phyloP scores from a whole-genome alignment of 2,113 vertebrate species.

The Dromas ardeola region DNA sequence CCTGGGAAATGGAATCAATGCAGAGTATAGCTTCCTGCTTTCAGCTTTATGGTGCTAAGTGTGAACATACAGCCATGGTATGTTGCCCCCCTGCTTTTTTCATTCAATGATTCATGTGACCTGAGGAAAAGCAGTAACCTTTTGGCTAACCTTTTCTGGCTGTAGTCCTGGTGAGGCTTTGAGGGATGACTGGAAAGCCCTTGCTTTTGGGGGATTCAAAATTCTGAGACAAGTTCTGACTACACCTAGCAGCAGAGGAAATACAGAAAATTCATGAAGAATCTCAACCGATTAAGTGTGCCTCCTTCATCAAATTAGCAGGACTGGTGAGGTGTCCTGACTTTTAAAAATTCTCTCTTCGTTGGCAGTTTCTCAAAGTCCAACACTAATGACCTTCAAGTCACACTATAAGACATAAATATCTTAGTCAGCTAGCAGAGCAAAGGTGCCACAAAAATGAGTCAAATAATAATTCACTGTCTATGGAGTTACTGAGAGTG shows the following conservation, averaged over 20 bases:
- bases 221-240: neutral
- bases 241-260: neutral
- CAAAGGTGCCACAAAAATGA: neutral
- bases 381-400: neutral
- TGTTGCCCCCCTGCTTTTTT: neutral
- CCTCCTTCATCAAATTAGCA: neutral
- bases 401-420: neutral
- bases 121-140: neutral
- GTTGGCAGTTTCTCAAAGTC: neutral
- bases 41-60: neutral
- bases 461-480: slow-evolving; percentile 13
- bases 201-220: neutral
- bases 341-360: neutral
- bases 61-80: accelerated
- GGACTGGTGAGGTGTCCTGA: neutral
- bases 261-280: neutral
- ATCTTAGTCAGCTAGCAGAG: neutral
- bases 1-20: neutral
- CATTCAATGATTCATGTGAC: neutral
- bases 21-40: neutral
- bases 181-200: neutral
- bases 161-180: neutral
- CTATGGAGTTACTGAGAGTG: neutral
- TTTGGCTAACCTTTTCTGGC: neutral
- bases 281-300: neutral